Percentiles rank a stretch among this genome's conserved stretches.
phyloP scores from a whole-genome alignment of 1,140 invertebrate species.

The Drosophila subobscura region DNA sequence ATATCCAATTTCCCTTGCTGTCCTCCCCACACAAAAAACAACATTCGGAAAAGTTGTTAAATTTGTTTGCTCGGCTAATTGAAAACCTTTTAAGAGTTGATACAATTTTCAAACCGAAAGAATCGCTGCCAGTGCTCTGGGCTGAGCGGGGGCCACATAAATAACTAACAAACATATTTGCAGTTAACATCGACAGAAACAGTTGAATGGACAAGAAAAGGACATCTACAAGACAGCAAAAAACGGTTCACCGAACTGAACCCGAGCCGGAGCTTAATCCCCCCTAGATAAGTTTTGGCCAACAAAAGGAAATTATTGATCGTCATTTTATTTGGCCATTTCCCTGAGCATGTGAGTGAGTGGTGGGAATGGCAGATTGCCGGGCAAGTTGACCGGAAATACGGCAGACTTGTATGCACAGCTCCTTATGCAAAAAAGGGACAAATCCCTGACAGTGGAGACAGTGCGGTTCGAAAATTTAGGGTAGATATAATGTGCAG shows the following conservation, averaged over 20 bases:
- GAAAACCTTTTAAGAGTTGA: constrained; percentile 55
- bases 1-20: constrained; percentile 45
- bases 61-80: constrained; percentile 60
- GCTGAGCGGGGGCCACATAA: constrained; percentile 35
- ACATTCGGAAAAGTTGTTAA: constrained; percentile 38
- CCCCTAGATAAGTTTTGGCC: constrained; percentile 57
- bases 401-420: constrained; percentile 16
- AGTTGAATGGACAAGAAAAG: constrained; percentile 47
- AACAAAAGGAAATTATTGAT: constrained; percentile 71
- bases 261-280: constrained; percentile 62
- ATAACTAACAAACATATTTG: constrained; percentile 59
- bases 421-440: constrained; percentile 53
- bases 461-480: constrained; percentile 23
- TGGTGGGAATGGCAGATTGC: constrained; percentile 3
- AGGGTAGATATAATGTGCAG: not conserved
- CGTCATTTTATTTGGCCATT: constrained; percentile 69
- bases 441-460: constrained; percentile 15
- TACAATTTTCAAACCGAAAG: constrained; percentile 44
- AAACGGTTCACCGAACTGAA: constrained; percentile 47
- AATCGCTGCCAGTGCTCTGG: constrained; percentile 15
- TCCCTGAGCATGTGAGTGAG: constrained; percentile 39
- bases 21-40: constrained; percentile 8
- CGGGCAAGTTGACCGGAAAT: constrained; percentile 62
- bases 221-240: constrained; percentile 14
- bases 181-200: constrained; percentile 32